Evolutionary conservation across 1,140 invertebrate genomes (phyloP).

Genomic region (Cyclina sinensis): DNA sequence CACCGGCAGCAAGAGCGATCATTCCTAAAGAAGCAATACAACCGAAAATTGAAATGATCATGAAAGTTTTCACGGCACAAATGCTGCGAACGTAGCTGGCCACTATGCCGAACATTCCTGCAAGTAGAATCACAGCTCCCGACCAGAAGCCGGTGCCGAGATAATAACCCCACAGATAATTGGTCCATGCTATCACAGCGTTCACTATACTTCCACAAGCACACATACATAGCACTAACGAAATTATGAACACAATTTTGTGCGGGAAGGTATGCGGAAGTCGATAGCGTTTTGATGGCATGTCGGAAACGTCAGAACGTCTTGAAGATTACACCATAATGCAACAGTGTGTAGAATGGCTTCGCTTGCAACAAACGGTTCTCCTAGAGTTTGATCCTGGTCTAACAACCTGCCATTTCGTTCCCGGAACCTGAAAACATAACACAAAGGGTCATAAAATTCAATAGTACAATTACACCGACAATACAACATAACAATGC

Average conservation of each 20-base stretch:
- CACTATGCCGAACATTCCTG: constrained; percentile 57
- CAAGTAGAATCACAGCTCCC: constrained; percentile 35
- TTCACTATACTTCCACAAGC: constrained; percentile 52
- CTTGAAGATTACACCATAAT: background rate
- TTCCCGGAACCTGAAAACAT: no score
- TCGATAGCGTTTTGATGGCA: constrained; percentile 39
- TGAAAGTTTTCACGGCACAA: constrained; percentile 48
- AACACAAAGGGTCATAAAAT: no score
- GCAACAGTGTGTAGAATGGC: no score
- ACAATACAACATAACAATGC: no score
- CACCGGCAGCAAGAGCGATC: constrained; percentile 53
- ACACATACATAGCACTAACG: constrained; percentile 48
- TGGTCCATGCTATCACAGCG: constrained; percentile 17
- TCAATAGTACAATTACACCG: no score
- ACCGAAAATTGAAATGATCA: constrained; percentile 60
- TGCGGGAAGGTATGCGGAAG: constrained; percentile 50
- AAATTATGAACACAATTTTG: constrained; percentile 20
- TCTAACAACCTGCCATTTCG: no score
- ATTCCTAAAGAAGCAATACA: constrained; percentile 47
- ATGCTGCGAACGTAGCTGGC: constrained; percentile 27
- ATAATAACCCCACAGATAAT: constrained; percentile 57
- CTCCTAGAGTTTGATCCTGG: no score
- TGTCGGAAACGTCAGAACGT: background rate
- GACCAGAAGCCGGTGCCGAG: constrained; percentile 52
- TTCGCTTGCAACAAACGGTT: no score